Conservation (phyloP, 2,888 invertebrate genomes). For the Glaucopsyche alexis region DNA sequence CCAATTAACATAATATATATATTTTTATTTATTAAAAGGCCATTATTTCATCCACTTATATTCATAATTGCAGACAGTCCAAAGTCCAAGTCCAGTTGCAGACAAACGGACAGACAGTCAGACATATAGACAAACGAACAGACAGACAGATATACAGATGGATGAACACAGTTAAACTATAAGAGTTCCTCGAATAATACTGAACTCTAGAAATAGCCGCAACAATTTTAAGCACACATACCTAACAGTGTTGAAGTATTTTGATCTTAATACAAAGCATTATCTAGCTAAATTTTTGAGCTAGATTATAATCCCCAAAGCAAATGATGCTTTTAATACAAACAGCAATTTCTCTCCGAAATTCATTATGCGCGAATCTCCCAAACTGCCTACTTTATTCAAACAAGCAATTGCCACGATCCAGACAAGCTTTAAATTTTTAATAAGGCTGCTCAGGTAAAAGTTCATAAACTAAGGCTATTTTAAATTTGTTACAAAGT, state of each 20-base stretch:
- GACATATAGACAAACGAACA: too few species aligned
- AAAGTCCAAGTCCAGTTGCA: too few species aligned
- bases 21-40: too few species aligned
- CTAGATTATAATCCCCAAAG: not conserved
- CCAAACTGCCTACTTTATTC: slow-evolving; percentile 16
- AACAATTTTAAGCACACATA: too few species aligned
- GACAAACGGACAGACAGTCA: too few species aligned
- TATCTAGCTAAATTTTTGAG: not conserved
- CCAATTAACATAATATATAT: slow-evolving; percentile 7
- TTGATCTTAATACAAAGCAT: not conserved
- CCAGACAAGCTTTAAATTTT: slow-evolving; percentile 1
- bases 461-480: not conserved
- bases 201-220: too few species aligned
- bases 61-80: too few species aligned
- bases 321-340: not conserved
- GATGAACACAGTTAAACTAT: too few species aligned
- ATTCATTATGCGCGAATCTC: slow-evolving; percentile 9
- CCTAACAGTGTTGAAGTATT: too few species aligned
- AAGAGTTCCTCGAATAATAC: too few species aligned
- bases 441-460: slow-evolving; percentile 14
- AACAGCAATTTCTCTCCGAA: not conserved
- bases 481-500: not conserved
- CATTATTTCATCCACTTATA: too few species aligned
- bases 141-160: too few species aligned
- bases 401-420: slow-evolving; percentile 6